These are phyloP conservation scores for Schizotus pectinicornis DNA, from an alignment of 2,888 invertebrate species.

Conservation along the genomic window DNA sequence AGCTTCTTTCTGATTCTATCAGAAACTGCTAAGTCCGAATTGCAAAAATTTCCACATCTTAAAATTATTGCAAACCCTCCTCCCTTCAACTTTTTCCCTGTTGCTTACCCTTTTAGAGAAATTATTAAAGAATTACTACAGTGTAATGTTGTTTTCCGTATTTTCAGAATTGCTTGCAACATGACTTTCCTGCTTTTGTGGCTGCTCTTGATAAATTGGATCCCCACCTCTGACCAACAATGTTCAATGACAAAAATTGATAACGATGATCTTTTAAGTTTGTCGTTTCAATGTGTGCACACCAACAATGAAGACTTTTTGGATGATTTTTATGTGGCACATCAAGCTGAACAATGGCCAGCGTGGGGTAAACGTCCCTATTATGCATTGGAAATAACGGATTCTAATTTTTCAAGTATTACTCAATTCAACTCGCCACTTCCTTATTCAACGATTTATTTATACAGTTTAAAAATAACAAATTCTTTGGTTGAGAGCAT, in stretches of 20 bases:
- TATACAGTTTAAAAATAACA: neutral
- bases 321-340: constrained; percentile 1
- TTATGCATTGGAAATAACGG: constrained; percentile 4
- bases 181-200: no score
- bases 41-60: no score
- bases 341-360: neutral
- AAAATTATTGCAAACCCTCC: no score
- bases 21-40: no score
- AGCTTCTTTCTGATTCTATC: no score
- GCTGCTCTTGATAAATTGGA: neutral
- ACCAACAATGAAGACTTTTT: neutral
- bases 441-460: neutral
- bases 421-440: neutral
- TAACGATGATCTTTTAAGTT: neutral
- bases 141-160: no score
- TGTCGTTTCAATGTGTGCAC: no score
- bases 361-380: neutral
- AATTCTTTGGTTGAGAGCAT: constrained; percentile 4
- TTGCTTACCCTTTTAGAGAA: no score
- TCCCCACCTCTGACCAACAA: neutral
- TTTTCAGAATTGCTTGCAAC: no score
- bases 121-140: no score
- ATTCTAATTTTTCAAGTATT: constrained; percentile 1
- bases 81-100: no score
- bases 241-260: neutral